Base-by-base conservation (phyloP, 1,140 invertebrate genomes). In the Euura lappo region DNA sequence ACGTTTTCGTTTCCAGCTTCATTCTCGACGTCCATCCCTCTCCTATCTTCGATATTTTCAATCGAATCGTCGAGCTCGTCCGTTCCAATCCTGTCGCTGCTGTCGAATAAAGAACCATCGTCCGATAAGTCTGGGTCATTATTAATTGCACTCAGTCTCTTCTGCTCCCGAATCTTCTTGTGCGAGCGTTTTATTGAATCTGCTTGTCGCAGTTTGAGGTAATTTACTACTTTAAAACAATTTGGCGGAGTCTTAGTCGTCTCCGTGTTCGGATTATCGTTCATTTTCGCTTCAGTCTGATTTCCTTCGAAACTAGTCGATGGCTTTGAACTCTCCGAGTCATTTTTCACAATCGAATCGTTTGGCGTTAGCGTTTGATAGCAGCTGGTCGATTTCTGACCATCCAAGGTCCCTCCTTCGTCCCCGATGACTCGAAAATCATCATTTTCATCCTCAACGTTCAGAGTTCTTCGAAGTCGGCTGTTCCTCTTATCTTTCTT, bases 51-150 rank as follows among this genome's bases (percentile, higher is more conserved):
- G 8, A 60, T 4, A 42, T 11, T 68, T 13, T 68, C 44, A 4
- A 42, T 68, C 66, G 44, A 3, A 28, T 68, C 66, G 44, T 68
- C 28, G 42, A 10, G 11, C 11, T 28, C 66, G 66, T 44, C 42
- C 28, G 10, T 76, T 74, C 73, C 76, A 72, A 67, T 74, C 77
- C 76, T 28, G 68, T 47, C 64, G 10, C 78, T 77, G 6, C 81
- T 79, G 4, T 80, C 80, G 71, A 85, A 86, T 72, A 85, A 80
- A 0, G 84, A 85, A n/a, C 85, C 84, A 72, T 86, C 84, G 44
- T 86, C 80, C 2, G 83, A 85, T 6, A 84, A 71, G 44, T 81
- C 77, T 7, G 66, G 71, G 71, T 81, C 78, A 7, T 70, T 66
- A 8, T 74, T 13, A 0, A 78, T 28, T 6, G 69, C 43, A 13